A percentile compares a stretch with the other conserved stretches of the same genome.
Conservation (phyloP, 2,797 vertebrate genomes). For the Tachyglossus aculeatus region DNA sequence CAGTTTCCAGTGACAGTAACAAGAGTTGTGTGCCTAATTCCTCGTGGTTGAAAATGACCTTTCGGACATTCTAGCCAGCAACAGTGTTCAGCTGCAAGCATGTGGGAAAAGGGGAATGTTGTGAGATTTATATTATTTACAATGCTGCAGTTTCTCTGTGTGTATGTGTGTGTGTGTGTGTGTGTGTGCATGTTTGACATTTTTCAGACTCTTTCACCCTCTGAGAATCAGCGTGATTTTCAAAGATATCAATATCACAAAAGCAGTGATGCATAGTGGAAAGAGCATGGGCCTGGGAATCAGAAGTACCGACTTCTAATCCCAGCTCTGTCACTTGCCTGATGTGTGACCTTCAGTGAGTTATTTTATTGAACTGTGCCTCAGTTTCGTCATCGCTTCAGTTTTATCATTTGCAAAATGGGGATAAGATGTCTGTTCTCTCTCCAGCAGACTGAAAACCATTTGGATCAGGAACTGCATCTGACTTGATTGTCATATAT, state of each 20-base stretch:
- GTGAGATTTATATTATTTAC: no score
- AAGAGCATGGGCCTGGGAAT: neutral
- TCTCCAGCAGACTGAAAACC: no score
- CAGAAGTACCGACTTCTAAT: neutral
- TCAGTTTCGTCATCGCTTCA: no score
- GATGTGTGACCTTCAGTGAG: neutral
- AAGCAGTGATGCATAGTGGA: neutral
- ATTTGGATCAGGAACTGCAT: no score
- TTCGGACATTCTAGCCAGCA: slow-evolving; percentile 25
- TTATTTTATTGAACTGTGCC: neutral
- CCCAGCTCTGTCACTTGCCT: neutral
- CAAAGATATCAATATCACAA: neutral
- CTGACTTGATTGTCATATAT: no score
- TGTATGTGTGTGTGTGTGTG: neutral
- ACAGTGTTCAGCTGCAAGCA: slow-evolving; percentile 11
- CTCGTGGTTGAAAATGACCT: slow-evolving; percentile 5
- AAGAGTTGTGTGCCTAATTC: neutral
- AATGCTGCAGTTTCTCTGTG: no score
- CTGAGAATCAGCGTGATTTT: neutral
- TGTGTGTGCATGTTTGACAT: neutral
- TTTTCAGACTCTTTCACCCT: neutral
- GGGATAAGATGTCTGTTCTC: no score
- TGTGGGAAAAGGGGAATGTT: neutral
- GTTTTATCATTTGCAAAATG: no score
- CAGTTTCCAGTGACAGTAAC: neutral